Base-by-base conservation (phyloP, 2,888 invertebrate genomes). In the Deladenus siricidicola region DNA sequence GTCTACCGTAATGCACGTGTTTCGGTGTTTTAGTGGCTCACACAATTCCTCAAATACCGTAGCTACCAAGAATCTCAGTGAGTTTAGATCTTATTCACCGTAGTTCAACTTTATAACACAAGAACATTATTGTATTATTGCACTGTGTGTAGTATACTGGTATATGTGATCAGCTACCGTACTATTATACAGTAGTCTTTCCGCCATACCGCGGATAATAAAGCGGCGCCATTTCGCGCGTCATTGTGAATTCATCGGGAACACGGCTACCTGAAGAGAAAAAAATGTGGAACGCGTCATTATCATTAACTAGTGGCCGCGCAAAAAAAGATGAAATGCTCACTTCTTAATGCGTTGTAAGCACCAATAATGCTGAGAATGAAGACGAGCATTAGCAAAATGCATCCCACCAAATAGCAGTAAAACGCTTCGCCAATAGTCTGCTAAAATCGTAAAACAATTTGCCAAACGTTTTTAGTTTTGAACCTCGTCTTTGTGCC, bases 361-460 rank as follows among this genome's bases (percentile, higher is more conserved):
- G 76, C 68, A 26, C 70, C 70, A 21, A 74, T 68, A 34, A 71
- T 50, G 34, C 42, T 43, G 8, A 60, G 50, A 17, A 77, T 73
- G 44, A 74, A 71, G 23, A 75, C 73, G 30, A 77, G 64, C 44
- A 78, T 66, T 17, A 69, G 65, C 26, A 78, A 58, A n/a, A 65
- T 58, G 4, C 74, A 71, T 24, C 76, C 74, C 8, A 68, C 56
- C 10, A 69, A 57, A 61, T 77, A 76, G 30, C 76, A 66, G 55
- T 76, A 78, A 64, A 77, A 77, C 0, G 75, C 77, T 48, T 68
- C 68, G 23, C 77, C 76, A 58, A 76, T 76, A 14, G 64, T 60
- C 74, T 76, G 76, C 76, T 76, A 64, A 42, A 76, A 68, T 45
- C 21, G 24, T 29, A n/a, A n/a, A n/a, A n/a, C n/a, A n/a, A n/a